Conservation (phyloP, 2,113 vertebrate genomes). For the Sialia sialis region DNA sequence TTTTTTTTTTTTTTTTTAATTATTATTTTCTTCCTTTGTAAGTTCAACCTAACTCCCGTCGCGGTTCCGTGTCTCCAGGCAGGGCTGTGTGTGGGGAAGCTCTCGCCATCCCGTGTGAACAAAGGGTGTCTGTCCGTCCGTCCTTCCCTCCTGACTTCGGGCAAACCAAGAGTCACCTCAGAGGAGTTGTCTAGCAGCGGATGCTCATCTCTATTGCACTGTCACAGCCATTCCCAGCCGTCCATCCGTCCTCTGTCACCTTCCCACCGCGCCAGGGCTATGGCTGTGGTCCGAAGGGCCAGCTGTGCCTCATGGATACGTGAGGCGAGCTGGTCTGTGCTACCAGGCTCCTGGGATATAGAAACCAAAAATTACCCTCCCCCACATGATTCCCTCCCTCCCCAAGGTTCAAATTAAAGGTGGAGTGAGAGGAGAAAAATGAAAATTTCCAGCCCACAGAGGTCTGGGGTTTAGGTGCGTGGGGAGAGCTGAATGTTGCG, state of each 20-base stretch:
- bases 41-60: not conserved
- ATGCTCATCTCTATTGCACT: slow-evolving; percentile 62
- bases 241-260: not conserved
- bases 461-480: not conserved
- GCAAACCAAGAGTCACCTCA: slow-evolving; percentile 31
- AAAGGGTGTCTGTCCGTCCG: not conserved
- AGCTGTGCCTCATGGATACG: not conserved
- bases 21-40: not conserved
- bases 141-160: not conserved
- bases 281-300: slow-evolving; percentile 63
- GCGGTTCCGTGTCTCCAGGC: not conserved
- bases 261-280: not conserved
- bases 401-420: not conserved
- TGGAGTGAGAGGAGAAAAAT: rapidly evolving
- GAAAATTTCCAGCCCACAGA: not conserved
- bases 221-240: slow-evolving; percentile 45
- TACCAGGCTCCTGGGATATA: slow-evolving; percentile 53
- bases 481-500: not conserved
- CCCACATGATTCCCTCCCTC: not conserved
- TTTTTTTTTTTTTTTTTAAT: not conserved
- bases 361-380: not conserved
- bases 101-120: not conserved
- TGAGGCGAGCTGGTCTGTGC: slow-evolving; percentile 53
- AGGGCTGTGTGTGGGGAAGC: not conserved
- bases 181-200: slow-evolving; percentile 52